phyloP scores from a whole-genome alignment of 2,888 invertebrate genomes.

The Crocallis elinguaria region DNA sequence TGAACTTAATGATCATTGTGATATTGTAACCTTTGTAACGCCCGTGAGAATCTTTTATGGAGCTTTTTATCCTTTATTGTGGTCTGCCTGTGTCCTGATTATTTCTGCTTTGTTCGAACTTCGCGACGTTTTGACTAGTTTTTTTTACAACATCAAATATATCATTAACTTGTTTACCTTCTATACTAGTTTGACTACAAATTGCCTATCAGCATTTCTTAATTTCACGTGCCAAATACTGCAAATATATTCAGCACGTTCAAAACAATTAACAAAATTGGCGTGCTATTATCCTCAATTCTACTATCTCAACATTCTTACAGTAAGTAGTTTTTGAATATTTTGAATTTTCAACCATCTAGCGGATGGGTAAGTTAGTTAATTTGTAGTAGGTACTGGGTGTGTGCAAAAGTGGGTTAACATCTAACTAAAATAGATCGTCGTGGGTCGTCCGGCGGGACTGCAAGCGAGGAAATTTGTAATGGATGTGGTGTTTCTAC shows the following conservation, averaged over 20 bases:
- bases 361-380: constrained; percentile 57
- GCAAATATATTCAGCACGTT: constrained; percentile 4
- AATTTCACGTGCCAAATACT: constrained; percentile 1
- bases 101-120: no score
- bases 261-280: constrained; percentile 8
- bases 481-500: constrained; percentile 47
- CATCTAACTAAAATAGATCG: constrained; percentile 70
- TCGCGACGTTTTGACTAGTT: no score
- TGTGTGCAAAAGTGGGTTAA: constrained; percentile 71
- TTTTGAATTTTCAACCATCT: constrained; percentile 37
- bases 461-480: constrained; percentile 37
- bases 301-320: background rate
- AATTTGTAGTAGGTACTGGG: constrained; percentile 67
- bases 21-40: background rate
- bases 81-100: no score
- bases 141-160: no score
- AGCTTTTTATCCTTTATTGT: background rate
- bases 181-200: background rate
- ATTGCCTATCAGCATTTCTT: background rate
- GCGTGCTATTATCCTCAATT: constrained; percentile 16
- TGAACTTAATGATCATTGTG: background rate
- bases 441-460: constrained; percentile 57
- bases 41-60: background rate
- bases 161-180: no score
- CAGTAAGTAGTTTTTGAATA: constrained; percentile 16